Base-by-base conservation (phyloP, 2,888 invertebrate species). In the Sycophila texana region DNA sequence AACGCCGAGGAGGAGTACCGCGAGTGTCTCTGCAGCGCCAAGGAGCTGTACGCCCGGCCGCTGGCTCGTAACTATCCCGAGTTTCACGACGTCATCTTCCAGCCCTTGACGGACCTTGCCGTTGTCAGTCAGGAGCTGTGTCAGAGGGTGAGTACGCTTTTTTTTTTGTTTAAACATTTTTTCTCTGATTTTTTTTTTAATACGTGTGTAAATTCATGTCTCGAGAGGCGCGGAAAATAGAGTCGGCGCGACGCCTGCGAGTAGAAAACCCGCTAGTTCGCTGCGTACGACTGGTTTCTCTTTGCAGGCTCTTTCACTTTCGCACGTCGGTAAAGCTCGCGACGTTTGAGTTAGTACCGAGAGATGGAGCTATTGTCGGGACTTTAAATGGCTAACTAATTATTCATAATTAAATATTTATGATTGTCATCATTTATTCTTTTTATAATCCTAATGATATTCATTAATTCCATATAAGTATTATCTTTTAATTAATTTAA, bases 11-110 rank as follows among this genome's bases (percentile, higher is more conserved):
- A 89, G 67, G 91, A 90, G 77, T 92, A 91, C 83, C 88, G 89
- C 72, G 89, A 89, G 81, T 92, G 92, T 81, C 88, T 94, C 80
- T 92, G 92, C 88, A 93, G 94, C 82, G 93, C 93, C 68, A 92
- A 92, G 84, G 94, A 94, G 87, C 89, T 94, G 77, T 94, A 94
- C 87, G 94, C 93, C 22, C 92, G 93, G 84, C 94, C 94, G 1
- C 90, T 94, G 76, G 85, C 89, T 22, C 84, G 87, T 51, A 89
- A 86, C 83, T 86, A 89, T 73, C 88, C 89, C 68, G 88, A 89
- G 82, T 89, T 89, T 84, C 87, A 87, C 82, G 90, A 89, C 82
- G 88, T 88, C 70, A 88, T 90, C 49, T 89, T 90, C 78, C 86
- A 88, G 82, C 89, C 89, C 26, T 82, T 90, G 22, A 86, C 86